phyloP scores from a whole-genome alignment of 2,113 vertebrate genomes.

The Phaetusa simplex region DNA sequence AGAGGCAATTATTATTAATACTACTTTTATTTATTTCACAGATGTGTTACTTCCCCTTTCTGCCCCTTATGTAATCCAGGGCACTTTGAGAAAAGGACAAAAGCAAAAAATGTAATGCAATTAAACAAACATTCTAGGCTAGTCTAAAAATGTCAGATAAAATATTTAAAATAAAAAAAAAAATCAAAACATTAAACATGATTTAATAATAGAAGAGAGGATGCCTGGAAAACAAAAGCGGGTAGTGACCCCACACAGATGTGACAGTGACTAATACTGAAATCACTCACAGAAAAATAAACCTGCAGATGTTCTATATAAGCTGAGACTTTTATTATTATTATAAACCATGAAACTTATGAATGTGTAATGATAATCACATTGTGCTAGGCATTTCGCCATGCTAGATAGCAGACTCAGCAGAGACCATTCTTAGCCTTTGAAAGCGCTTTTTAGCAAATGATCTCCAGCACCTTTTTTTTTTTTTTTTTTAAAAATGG shows the following conservation, averaged over 20 bases:
- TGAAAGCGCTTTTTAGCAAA: neutral
- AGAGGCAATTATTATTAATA: slow-evolving; percentile 32
- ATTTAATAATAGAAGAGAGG: neutral
- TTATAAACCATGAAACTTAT: neutral
- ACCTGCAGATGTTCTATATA: neutral
- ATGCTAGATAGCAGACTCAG: neutral
- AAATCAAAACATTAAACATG: neutral
- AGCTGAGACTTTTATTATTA: neutral
- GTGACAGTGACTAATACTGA: neutral
- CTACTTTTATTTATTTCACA: slow-evolving; percentile 2
- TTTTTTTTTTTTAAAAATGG: neutral
- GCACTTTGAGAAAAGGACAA: neutral
- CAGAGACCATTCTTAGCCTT: neutral
- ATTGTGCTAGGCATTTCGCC: neutral
- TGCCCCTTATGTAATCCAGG: neutral
- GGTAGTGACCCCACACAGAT: neutral
- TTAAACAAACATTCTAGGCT: neutral
- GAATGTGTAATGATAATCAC: neutral
- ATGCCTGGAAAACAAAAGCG: neutral
- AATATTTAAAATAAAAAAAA: neutral
- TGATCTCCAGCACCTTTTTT: neutral
- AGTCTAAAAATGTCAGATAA: neutral
- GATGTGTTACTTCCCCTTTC: neutral
- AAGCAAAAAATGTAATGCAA: neutral
- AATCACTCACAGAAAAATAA: neutral